Conservation (phyloP, 2,797 vertebrate genomes). For the Pteronotus mesoamericanus region DNA sequence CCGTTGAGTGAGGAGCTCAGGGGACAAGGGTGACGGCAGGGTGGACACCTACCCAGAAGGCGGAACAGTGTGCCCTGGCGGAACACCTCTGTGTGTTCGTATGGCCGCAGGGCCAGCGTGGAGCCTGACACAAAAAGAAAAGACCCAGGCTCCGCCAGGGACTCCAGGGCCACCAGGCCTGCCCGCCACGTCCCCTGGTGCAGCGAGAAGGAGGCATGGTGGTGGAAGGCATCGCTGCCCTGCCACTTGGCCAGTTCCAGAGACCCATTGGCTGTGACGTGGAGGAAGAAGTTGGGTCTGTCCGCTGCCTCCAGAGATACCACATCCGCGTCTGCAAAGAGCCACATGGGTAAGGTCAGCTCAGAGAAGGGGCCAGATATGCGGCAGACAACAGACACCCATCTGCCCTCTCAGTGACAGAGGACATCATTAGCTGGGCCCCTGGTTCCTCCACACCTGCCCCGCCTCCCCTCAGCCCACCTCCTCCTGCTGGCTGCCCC, state of each 20-base stretch:
- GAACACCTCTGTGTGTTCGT: constrained; percentile 88
- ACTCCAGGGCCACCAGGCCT: constrained; percentile 92
- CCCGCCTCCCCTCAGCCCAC: background rate
- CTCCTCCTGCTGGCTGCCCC: background rate
- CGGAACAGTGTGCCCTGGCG: constrained; percentile 90
- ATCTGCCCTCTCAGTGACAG: background rate
- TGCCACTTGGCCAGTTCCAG: constrained; percentile 90
- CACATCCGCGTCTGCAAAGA: constrained; percentile 87
- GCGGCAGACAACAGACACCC: background rate
- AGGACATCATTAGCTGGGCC: too few species aligned
- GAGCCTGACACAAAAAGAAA: constrained; percentile 85
- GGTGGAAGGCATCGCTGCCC: constrained; percentile 85
- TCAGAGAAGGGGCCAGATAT: background rate
- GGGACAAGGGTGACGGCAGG: background rate
- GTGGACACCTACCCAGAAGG: constrained; percentile 85
- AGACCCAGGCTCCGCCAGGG: constrained; percentile 88
- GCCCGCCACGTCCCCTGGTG: constrained; percentile 90
- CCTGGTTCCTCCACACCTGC: background rate
- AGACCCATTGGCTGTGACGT: constrained; percentile 80
- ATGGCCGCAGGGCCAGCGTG: constrained; percentile 85
- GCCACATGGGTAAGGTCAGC: background rate
- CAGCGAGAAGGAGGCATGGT: constrained; percentile 89
- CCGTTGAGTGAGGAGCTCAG: background rate
- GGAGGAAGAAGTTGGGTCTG: constrained; percentile 95
- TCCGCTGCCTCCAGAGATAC: constrained; percentile 92